phyloP scores from a whole-genome alignment of 2,113 vertebrate species.

The Globicephala melas region DNA sequence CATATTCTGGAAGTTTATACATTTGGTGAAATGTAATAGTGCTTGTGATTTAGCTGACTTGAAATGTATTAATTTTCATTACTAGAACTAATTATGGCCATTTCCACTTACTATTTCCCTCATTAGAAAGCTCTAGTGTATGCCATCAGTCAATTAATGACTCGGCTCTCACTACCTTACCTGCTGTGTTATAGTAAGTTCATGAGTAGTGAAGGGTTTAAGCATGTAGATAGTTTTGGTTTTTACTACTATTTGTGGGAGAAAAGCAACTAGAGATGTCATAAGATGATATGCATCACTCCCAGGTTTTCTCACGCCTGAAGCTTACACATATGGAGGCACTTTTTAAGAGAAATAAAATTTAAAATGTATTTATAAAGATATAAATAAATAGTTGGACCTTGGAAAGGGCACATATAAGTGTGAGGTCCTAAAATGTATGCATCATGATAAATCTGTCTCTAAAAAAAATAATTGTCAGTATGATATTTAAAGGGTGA shows the following conservation, averaged over 20 bases:
- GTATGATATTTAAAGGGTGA: neutral
- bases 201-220: neutral
- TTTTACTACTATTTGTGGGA: neutral
- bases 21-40: neutral
- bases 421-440: neutral
- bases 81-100: neutral
- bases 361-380: neutral
- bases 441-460: neutral
- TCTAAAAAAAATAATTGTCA: neutral
- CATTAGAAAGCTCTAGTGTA: neutral
- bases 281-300: neutral
- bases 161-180: neutral
- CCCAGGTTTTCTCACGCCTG: neutral
- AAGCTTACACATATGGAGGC: neutral
- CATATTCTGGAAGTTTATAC: neutral
- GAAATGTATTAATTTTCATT: constrained; percentile 30
- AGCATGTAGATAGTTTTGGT: neutral
- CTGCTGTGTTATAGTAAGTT: neutral
- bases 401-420: neutral
- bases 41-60: neutral
- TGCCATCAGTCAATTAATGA: neutral
- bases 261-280: neutral
- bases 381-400: neutral
- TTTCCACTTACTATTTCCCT: constrained; percentile 11
- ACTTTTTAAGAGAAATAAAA: neutral